A percentile compares a stretch with the other conserved stretches of the same genome.
These are phyloP conservation scores for Dipodomys stephensi DNA, from an alignment of 2,113 vertebrate species.

Conservation along the genomic window DNA sequence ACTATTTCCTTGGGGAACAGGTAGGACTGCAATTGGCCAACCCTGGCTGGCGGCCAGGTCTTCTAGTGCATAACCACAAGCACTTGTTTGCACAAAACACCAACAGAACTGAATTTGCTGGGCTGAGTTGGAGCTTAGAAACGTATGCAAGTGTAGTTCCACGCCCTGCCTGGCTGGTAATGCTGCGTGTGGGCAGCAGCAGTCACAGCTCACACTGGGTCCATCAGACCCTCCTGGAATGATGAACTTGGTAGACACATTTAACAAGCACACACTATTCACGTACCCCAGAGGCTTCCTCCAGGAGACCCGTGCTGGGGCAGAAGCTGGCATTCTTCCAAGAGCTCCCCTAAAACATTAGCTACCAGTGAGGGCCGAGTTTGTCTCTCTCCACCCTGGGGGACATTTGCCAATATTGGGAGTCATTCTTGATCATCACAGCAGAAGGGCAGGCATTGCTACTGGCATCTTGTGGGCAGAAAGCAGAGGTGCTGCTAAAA, in stretches of 20 bases:
- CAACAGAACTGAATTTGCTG: too few relatives aligned
- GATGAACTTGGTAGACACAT: not conserved
- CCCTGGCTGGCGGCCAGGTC: not conserved
- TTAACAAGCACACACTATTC: not conserved
- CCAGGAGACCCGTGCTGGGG: not conserved
- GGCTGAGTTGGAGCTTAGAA: too few relatives aligned
- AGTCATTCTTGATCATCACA: not conserved
- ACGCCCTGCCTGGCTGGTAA: not conserved
- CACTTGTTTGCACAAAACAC: too few relatives aligned
- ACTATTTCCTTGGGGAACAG: slow-evolving; percentile 30
- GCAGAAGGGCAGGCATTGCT: fast-evolving
- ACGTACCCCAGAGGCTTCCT: not conserved
- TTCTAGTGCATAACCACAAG: too few relatives aligned
- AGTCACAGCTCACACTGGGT: not conserved
- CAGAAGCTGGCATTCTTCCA: not conserved
- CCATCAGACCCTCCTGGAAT: not conserved
- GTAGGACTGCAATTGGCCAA: slow-evolving; percentile 26
- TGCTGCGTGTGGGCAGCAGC: not conserved
- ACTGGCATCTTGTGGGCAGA: not conserved
- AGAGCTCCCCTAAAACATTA: not conserved
- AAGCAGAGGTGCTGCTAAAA: not conserved
- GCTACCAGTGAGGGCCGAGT: not conserved
- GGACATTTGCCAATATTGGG: not conserved
- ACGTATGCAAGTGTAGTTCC: too few relatives aligned
- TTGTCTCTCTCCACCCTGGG: not conserved